Conservation (phyloP, 2,113 vertebrate genomes). For the Eleginops maclovinus region DNA sequence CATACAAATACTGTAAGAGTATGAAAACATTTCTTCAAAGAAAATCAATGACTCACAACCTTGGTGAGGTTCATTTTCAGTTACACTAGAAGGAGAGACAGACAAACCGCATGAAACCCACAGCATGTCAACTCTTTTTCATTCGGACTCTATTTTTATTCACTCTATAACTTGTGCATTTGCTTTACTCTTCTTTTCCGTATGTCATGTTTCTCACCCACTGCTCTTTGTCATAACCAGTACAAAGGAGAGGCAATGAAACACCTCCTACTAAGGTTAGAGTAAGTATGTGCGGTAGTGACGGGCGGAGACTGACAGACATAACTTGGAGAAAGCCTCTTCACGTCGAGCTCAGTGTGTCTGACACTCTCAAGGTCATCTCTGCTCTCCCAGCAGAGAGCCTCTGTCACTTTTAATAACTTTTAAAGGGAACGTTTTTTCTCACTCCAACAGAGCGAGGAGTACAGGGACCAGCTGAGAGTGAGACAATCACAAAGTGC, state of each 20-base stretch:
- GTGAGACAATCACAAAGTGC: slow-evolving; percentile 67
- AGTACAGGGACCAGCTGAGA: slow-evolving; percentile 52
- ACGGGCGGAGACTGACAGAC: slow-evolving; percentile 24
- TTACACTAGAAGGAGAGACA: neutral
- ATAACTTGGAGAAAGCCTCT: slow-evolving; percentile 42
- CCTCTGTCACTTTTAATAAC: slow-evolving; percentile 75
- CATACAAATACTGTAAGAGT: neutral
- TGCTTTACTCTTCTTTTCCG: neutral
- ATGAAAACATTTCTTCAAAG: neutral
- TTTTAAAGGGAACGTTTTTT: slow-evolving; percentile 63
- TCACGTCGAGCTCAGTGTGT: slow-evolving; percentile 27
- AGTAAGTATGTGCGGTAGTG: slow-evolving; percentile 37
- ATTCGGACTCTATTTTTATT: neutral
- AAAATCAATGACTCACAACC: neutral
- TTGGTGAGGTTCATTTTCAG: neutral
- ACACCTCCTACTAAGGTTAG: slow-evolving; percentile 52
- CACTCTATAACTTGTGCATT: neutral
- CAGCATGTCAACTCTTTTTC: too few species aligned
- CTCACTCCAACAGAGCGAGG: slow-evolving; percentile 55
- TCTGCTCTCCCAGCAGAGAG: slow-evolving; percentile 59
- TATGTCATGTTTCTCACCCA: neutral
- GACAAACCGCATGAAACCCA: neutral
- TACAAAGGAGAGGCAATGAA: slow-evolving; percentile 44
- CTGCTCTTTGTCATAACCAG: slow-evolving; percentile 10
- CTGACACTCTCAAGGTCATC: slow-evolving; percentile 71